phyloP scores from a whole-genome alignment of 2,113 vertebrate genomes.

The Nothobranchius kuhntae region DNA sequence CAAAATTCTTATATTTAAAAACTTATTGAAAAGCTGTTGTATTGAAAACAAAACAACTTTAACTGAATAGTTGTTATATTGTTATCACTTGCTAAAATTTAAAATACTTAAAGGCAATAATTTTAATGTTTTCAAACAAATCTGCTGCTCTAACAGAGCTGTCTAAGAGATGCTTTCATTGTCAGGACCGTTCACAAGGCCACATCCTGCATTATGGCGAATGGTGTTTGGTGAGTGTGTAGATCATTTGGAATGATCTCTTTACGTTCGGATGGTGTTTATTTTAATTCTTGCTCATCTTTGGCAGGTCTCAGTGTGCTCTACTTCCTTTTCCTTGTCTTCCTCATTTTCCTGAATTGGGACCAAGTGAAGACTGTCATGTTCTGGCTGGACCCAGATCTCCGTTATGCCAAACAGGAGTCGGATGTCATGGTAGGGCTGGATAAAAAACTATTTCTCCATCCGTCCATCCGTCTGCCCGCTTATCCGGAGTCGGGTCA shows the following conservation, averaged over 20 bases:
- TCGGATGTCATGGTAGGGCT: slow-evolving; percentile 89
- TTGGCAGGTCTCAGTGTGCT: slow-evolving; percentile 91
- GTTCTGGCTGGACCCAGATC: slow-evolving; percentile 97
- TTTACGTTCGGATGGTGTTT: not conserved
- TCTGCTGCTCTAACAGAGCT: too few species aligned
- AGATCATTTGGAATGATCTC: not conserved
- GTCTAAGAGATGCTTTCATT: slow-evolving; percentile 9
- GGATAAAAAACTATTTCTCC: too few species aligned
- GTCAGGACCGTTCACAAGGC: slow-evolving; percentile 91
- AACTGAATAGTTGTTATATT: too few species aligned
- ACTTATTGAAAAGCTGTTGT: too few species aligned
- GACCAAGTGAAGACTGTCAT: slow-evolving; percentile 92
- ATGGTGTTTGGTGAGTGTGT: slow-evolving; percentile 93
- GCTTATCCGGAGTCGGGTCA: too few species aligned
- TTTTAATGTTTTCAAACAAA: too few species aligned
- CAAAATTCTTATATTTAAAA: too few species aligned
- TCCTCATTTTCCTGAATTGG: slow-evolving; percentile 94
- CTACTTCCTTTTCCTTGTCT: slow-evolving; percentile 95
- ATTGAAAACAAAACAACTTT: too few species aligned
- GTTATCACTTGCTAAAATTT: too few species aligned
- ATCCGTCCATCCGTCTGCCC: too few species aligned
- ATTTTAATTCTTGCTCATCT: not conserved
- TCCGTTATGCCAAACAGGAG: slow-evolving; percentile 91
- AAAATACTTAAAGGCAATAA: too few species aligned
- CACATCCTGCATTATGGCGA: slow-evolving; percentile 93